phyloP scores from a whole-genome alignment of 2,797 vertebrate species.

The Pseudochaenichthys georgianus region DNA sequence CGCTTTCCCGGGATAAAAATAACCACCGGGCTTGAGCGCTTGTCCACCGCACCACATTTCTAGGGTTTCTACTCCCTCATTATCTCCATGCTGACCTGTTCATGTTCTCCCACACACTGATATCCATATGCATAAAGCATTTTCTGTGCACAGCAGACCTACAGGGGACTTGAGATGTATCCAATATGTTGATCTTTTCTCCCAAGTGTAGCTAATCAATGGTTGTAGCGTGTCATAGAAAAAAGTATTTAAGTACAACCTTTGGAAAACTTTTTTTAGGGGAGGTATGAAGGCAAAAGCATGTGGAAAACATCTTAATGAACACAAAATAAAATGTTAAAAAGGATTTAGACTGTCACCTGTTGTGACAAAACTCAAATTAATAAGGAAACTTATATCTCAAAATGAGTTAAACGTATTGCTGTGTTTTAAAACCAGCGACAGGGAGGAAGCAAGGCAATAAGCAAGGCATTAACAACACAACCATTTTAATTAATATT shows the following conservation, averaged over 20 bases:
- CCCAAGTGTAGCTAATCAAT: conserved; percentile 40
- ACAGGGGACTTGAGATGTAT: conserved; percentile 26
- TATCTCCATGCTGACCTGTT: conserved; percentile 84
- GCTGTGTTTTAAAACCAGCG: conserved; percentile 1
- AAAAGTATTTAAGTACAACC: neutral
- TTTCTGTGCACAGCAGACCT: conserved; percentile 48
- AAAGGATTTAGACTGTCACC: neutral
- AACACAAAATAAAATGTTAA: neutral
- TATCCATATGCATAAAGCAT: conserved; percentile 76
- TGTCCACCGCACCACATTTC: conserved; percentile 77
- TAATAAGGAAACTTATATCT: neutral
- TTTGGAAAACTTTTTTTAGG: conserved; percentile 24
- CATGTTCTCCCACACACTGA: conserved; percentile 77
- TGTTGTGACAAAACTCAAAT: neutral
- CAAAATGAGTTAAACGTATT: neutral
- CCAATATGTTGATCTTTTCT: conserved; percentile 31
- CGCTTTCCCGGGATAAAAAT: conserved; percentile 89
- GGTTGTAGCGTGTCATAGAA: conserved; percentile 10
- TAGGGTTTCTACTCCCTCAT: conserved; percentile 84
- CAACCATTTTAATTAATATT: neutral
- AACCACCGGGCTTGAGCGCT: conserved; percentile 77
- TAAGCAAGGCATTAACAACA: neutral
- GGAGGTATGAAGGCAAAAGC: neutral
- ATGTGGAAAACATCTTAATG: neutral
- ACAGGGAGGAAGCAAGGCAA: neutral